Conservation (phyloP, 2,797 vertebrate species). For the Acanthiza pusilla region DNA sequence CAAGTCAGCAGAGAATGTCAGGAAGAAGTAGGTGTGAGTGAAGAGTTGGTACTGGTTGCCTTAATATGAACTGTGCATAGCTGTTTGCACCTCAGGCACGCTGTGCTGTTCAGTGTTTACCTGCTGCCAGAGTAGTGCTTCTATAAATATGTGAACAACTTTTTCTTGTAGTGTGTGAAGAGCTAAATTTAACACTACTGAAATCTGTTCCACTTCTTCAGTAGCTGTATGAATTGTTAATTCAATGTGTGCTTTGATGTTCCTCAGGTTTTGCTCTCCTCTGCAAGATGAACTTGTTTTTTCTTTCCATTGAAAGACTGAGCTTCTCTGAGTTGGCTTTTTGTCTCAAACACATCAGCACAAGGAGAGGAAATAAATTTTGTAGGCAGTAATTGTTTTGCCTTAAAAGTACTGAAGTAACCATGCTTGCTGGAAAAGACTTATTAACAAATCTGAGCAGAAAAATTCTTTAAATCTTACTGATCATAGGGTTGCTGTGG, state of each 20-base stretch:
- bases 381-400: neutral
- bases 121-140: neutral
- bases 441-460: neutral
- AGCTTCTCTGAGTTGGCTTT: neutral
- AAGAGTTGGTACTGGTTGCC: accelerated
- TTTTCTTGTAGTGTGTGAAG: neutral
- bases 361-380: neutral
- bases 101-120: neutral
- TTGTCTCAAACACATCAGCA: neutral
- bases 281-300: neutral
- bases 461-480: neutral
- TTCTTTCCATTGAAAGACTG: neutral
- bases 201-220: neutral
- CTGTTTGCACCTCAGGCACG: neutral
- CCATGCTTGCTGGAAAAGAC: neutral
- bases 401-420: neutral
- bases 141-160: neutral
- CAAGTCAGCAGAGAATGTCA: neutral
- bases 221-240: neutral
- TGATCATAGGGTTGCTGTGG: neutral
- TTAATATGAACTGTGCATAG: neutral
- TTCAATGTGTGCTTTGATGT: neutral
- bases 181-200: neutral
- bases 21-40: neutral
- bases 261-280: neutral